Evolutionary conservation across 2,888 invertebrate genomes (phyloP).

Genomic region (Oligia latruncula): DNA sequence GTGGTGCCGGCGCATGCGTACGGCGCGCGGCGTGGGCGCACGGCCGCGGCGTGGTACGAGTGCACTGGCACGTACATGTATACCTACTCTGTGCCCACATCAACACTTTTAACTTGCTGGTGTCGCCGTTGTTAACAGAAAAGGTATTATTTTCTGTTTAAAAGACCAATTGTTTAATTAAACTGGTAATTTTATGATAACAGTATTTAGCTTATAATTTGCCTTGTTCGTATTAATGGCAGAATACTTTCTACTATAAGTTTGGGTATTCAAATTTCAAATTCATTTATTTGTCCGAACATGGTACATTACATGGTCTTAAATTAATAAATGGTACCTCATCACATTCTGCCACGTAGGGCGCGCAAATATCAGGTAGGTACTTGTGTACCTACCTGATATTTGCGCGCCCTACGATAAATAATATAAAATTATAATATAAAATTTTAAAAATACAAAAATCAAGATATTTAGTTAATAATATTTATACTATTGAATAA

Average conservation of each 20-base stretch:
- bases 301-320: no score
- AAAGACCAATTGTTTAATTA: slow-evolving; percentile 29
- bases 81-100: slow-evolving; percentile 7
- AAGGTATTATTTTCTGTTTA: slow-evolving; percentile 40
- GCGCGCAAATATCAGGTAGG: no score
- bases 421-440: no score
- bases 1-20: slow-evolving; percentile 39
- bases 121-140: slow-evolving; percentile 44
- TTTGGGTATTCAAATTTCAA: no score
- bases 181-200: slow-evolving; percentile 12
- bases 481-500: no score
- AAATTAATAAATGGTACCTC: no score
- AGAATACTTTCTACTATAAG: neutral
- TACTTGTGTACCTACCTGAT: no score
- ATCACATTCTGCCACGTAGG: no score
- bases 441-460: no score
- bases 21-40: slow-evolving; percentile 33
- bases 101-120: slow-evolving; percentile 30
- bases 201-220: slow-evolving; percentile 18
- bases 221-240: slow-evolving; percentile 9
- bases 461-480: no score
- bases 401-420: no score
- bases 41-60: neutral
- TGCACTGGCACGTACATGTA: neutral
- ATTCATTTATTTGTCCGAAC: no score